phyloP scores from a whole-genome alignment of 2,113 vertebrate genomes.

The Colistium nudipinnis region DNA sequence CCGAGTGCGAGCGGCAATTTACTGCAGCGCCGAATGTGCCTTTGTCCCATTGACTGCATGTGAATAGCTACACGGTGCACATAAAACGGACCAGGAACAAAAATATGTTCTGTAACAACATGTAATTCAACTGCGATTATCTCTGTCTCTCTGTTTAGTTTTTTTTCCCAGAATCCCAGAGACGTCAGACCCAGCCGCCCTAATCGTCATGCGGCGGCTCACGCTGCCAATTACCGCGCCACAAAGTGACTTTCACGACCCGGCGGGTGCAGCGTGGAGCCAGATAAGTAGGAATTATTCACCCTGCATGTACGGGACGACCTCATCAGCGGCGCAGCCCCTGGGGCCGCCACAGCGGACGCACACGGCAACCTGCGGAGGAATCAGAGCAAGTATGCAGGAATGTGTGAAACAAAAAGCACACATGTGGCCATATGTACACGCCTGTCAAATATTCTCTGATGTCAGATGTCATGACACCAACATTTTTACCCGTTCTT shows the following conservation, averaged over 20 bases:
- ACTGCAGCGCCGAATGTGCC: neutral
- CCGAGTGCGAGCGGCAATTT: neutral
- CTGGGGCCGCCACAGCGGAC: neutral
- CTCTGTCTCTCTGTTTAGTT: no score
- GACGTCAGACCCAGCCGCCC: slow-evolving; percentile 12
- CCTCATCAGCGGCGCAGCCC: slow-evolving; percentile 22
- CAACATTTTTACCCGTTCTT: neutral
- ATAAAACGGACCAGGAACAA: neutral
- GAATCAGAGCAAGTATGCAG: neutral
- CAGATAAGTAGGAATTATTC: slow-evolving; percentile 50
- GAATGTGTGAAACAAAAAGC: neutral
- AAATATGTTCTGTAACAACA: neutral
- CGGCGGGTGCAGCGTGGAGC: slow-evolving; percentile 36
- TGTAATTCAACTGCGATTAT: neutral
- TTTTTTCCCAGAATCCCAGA: slow-evolving; percentile 4
- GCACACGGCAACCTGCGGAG: slow-evolving; percentile 5
- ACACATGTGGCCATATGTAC: neutral
- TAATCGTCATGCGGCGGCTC: slow-evolving; percentile 49
- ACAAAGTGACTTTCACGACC: slow-evolving; percentile 68
- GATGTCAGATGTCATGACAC: neutral
- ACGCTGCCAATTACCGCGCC: slow-evolving; percentile 57
- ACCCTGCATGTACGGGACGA: slow-evolving; percentile 36
- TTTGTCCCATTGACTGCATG: no score
- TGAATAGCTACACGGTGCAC: neutral
- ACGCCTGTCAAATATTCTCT: neutral